Percentiles rank a stretch among this genome's conserved stretches.
Conservation (phyloP, 2,888 invertebrate genomes). For the Phlogophora meticulosa region DNA sequence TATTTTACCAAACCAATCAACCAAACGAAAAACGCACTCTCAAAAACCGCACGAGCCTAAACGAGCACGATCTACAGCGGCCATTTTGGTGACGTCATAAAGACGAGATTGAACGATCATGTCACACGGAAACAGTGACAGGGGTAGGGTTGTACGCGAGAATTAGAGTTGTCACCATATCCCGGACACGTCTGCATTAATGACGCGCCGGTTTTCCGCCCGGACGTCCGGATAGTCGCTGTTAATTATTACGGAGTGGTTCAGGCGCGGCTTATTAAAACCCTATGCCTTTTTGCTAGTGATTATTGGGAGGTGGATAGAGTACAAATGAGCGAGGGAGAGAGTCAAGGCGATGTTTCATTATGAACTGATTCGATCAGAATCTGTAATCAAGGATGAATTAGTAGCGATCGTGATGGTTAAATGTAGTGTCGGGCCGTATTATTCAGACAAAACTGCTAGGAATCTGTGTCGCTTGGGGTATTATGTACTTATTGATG, state of each 20-base stretch:
- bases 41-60: constrained; percentile 33
- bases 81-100: constrained; percentile 50
- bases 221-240: constrained; percentile 51
- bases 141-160: constrained; percentile 49
- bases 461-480: neutral
- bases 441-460: neutral
- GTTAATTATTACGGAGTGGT: constrained; percentile 58
- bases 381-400: constrained; percentile 26
- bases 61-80: neutral
- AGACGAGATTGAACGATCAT: constrained; percentile 61
- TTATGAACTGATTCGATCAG: constrained; percentile 30
- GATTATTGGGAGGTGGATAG: constrained; percentile 31
- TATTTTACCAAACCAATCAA: constrained; percentile 1
- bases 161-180: constrained; percentile 60
- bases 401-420: constrained; percentile 21
- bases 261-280: constrained; percentile 48
- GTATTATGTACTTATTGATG: neutral
- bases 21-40: constrained; percentile 9
- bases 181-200: constrained; percentile 59
- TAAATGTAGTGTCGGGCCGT: neutral
- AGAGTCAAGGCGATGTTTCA: constrained; percentile 5
- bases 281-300: constrained; percentile 40
- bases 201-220: constrained; percentile 57
- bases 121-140: constrained; percentile 58
- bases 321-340: constrained; percentile 10